Base-by-base conservation (phyloP, 2,797 vertebrate species). In the Sebastes melanostomus region DNA sequence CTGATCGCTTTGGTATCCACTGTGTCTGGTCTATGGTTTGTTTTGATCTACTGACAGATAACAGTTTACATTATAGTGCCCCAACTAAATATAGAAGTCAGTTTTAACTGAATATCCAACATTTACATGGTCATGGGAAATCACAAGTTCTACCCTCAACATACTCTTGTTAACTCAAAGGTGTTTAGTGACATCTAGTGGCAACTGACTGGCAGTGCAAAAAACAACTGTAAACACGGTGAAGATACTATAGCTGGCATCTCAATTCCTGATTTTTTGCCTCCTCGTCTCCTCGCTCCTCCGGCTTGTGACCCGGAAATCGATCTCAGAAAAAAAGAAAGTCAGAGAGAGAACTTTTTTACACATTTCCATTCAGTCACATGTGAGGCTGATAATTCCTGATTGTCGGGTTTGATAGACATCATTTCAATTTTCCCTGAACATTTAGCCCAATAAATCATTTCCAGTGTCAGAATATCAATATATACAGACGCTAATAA, bases 151-250 rank as follows among this genome's bases (percentile, higher is more conserved):
- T n/a, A 25, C 36, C n/a, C 6, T 14, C 5, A 29, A 36, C 16
- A 8, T 62, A 10, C 8, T 30, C 6, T 25, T 52, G 8, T 58
- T 16, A 18, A 73, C 18, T 16, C 8, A 63, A n/a, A 72, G 36
- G 22, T 63, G 3, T 77, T 72, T 38, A 75, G 32, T 66, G 85
- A 81, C 91, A 89, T 86, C 90, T 92, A 80, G 85, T 87, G 91
- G 84, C 22, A 29, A 59, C 3, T n/a, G 6, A 13, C 12, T 22
- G 54, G 24, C 14, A 77, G n/a, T 81, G 69, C 75, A 84, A 54
- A 56, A 22, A 32, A 14, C 7, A 36, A 3, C n/a, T 14, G 5
- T 10, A 27, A 60, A 58, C 24, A 12, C 24, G 9, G 14, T 27
- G 4, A 54, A 13, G 13, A 42, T 7, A 36, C 42, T 46, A 42